Conservation (phyloP, 2,888 invertebrate genomes). For the Drosophila heteroneura region DNA sequence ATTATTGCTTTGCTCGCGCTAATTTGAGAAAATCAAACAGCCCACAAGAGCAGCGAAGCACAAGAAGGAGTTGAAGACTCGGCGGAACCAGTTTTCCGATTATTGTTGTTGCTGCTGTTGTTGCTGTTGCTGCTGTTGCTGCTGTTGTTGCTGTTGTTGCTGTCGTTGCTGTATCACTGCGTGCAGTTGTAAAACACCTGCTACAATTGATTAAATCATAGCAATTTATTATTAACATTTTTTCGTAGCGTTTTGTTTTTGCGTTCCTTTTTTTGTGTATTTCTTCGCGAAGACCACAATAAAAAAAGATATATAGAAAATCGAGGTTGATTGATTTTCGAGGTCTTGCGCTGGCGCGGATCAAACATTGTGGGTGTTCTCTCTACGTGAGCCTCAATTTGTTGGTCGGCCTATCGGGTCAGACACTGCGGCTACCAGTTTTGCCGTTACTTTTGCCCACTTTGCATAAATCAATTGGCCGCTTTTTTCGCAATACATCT, state of each 20-base stretch:
- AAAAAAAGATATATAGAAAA: slow-evolving; percentile 16
- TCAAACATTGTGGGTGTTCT: slow-evolving; percentile 53
- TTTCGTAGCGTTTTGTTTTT: slow-evolving; percentile 15
- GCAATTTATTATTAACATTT: slow-evolving; percentile 76
- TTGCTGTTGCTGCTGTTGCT: slow-evolving; percentile 18
- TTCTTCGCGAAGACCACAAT: slow-evolving; percentile 24
- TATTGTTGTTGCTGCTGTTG: not conserved
- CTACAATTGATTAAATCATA: slow-evolving; percentile 80
- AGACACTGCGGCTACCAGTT: slow-evolving; percentile 38
- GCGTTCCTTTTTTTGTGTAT: slow-evolving; percentile 1
- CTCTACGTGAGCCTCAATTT: slow-evolving; percentile 36
- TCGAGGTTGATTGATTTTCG: slow-evolving; percentile 62
- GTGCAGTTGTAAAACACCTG: slow-evolving; percentile 77
- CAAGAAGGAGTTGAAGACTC: slow-evolving; percentile 39
- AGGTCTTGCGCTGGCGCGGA: slow-evolving; percentile 39
- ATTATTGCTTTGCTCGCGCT: slow-evolving; percentile 51
- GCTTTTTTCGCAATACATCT: slow-evolving; percentile 58
- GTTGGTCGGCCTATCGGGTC: slow-evolving; percentile 25
- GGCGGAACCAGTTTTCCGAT: slow-evolving; percentile 61
- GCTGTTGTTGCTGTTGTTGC: not conserved
- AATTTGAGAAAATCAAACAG: slow-evolving; percentile 67
- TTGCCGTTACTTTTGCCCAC: slow-evolving; percentile 33
- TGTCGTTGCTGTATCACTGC: slow-evolving; percentile 43
- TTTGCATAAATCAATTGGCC: slow-evolving; percentile 60
- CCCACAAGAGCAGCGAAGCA: slow-evolving; percentile 47